Conservation (phyloP, 2,888 invertebrate species). For the Drosophila ezoana region DNA sequence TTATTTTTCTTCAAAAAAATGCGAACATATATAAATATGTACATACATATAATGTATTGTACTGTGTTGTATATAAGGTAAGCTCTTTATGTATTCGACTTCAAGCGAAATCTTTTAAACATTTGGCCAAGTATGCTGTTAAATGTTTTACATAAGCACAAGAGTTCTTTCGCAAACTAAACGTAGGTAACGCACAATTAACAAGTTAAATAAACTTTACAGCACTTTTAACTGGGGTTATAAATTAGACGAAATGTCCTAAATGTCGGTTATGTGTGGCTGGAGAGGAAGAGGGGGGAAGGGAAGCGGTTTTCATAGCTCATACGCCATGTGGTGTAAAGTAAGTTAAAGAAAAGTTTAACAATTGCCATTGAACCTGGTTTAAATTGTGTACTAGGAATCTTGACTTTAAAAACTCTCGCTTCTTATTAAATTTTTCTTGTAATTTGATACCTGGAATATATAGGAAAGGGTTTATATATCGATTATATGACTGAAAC, state of each 20-base stretch:
- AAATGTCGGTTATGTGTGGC: neutral
- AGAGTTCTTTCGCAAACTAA: conserved; percentile 19
- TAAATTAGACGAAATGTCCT: conserved; percentile 1
- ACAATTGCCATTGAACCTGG: no score
- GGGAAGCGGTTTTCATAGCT: neutral
- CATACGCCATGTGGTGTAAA: conserved; percentile 5
- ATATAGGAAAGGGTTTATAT: no score
- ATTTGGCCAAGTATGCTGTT: conserved; percentile 22
- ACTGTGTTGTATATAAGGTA: conserved; percentile 1
- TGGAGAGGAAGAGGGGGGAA: no score
- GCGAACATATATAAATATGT: conserved; percentile 5
- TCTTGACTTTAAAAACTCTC: no score
- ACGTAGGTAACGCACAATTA: conserved; percentile 19
- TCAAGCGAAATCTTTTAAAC: conserved; percentile 29
- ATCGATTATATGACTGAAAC: no score
- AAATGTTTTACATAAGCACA: conserved; percentile 39
- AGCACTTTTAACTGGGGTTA: conserved; percentile 4
- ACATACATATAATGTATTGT: conserved; percentile 5
- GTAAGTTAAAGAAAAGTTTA: no score
- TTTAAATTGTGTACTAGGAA: no score
- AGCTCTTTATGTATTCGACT: conserved; percentile 19
- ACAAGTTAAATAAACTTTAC: conserved; percentile 29
- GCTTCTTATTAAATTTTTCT: no score
- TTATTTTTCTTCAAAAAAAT: conserved; percentile 33
- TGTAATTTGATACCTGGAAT: no score